Percentiles rank a stretch among this genome's conserved stretches.
These are phyloP conservation scores for Microtus agrestis DNA, from an alignment of 2,797 vertebrate species.

Conservation along the genomic window DNA sequence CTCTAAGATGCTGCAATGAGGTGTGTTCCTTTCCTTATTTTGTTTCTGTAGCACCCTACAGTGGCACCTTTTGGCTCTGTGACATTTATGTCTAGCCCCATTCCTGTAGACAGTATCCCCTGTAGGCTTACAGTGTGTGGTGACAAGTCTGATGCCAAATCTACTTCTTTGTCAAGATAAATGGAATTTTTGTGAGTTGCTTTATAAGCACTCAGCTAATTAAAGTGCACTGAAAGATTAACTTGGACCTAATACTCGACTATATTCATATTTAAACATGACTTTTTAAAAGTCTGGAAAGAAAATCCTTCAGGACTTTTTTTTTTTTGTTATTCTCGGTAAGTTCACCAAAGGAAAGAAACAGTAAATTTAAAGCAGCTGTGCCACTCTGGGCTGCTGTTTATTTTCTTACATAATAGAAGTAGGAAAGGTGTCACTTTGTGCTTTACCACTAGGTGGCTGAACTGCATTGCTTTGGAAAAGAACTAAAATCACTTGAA, in stretches of 20 bases:
- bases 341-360: conserved; percentile 38
- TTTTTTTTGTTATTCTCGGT: conserved; percentile 35
- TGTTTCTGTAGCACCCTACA: not conserved
- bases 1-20: not conserved
- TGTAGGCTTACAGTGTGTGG: not conserved
- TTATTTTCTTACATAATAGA: conserved; percentile 30
- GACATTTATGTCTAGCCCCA: not conserved
- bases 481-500: conserved; percentile 48
- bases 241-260: conserved; percentile 33
- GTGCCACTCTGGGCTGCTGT: not conserved
- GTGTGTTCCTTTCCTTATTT: not conserved
- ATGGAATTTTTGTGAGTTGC: conserved; percentile 31
- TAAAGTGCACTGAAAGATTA: conserved; percentile 52
- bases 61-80: not conserved
- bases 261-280: conserved; percentile 26
- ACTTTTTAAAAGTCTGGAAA: conserved; percentile 14
- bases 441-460: conserved; percentile 65
- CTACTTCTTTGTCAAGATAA: conserved; percentile 10
- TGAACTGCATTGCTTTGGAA: conserved; percentile 64
- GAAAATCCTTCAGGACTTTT: conserved; percentile 49
- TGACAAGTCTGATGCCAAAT: not conserved
- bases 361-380: conserved; percentile 29
- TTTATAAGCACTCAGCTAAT: conserved; percentile 30
- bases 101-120: not conserved
- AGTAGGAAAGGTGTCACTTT: conserved; percentile 33